A percentile compares a stretch with the other conserved stretches of the same genome.
phyloP scores from a whole-genome alignment of 2,888 invertebrate genomes.

The Desoria tigrina region DNA sequence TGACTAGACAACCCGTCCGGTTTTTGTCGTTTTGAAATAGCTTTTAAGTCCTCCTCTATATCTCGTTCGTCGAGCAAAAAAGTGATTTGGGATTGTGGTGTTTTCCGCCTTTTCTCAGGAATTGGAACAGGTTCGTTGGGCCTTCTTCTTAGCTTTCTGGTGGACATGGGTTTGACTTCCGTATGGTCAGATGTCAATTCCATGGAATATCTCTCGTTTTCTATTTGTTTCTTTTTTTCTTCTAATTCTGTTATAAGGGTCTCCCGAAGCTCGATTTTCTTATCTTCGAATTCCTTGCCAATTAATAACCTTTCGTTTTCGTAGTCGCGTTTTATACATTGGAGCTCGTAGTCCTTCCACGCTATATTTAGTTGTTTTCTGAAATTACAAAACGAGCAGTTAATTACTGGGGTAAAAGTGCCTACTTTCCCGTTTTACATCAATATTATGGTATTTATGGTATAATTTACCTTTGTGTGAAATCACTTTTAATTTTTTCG shows the following conservation, averaged over 20 bases:
- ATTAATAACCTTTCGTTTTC: constrained; percentile 84
- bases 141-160: constrained; percentile 83
- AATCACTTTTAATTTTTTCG: constrained; percentile 10
- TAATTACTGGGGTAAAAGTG: too few species aligned
- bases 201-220: constrained; percentile 81
- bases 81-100: constrained; percentile 80
- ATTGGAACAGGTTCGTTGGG: constrained; percentile 90
- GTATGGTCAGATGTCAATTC: constrained; percentile 86
- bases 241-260: constrained; percentile 87
- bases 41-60: constrained; percentile 80
- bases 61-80: constrained; percentile 86
- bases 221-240: constrained; percentile 85
- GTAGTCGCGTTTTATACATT: constrained; percentile 85
- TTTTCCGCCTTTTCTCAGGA: constrained; percentile 73
- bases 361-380: constrained; percentile 72
- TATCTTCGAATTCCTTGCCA: constrained; percentile 90
- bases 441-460: constrained; percentile 56
- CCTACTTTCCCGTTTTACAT: constrained; percentile 55
- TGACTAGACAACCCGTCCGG: not conserved
- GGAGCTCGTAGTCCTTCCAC: constrained; percentile 76
- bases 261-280: constrained; percentile 86
- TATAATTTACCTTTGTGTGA: constrained; percentile 3
- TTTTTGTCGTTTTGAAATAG: constrained; percentile 70
- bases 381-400: constrained; percentile 29
- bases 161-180: constrained; percentile 94